Base-by-base conservation (phyloP, 2,113 vertebrate species). In the Himantopus leucocephalus region DNA sequence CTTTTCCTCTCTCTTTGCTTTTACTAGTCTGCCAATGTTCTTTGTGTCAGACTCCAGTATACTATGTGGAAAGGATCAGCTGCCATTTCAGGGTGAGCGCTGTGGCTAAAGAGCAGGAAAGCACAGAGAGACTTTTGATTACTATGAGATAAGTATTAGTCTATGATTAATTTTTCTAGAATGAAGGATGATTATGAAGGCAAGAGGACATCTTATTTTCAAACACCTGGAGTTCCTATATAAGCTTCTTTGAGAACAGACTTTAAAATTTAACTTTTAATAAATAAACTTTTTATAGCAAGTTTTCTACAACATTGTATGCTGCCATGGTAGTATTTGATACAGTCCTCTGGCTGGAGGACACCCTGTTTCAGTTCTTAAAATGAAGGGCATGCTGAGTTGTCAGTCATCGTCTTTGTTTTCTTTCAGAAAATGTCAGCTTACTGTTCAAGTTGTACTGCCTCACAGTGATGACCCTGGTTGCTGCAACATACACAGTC, bases 371-470 rank as follows among this genome's bases (percentile, higher is more conserved):
- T 85, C 41, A 14, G 13, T 53, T 80, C 78, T 62, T 72, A 27
- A 71, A 66, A 67, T 27, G 14, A 59, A 80, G 90, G 72, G 17
- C 14, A 10, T 13, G 20, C 71, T 59, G 55, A 55, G 26, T 39
- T 2, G 1, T 58, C 37, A 15, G 22, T n/a, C 2, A 1, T 56
- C 29, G 3, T n/a, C n/a, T 76, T 58, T 78, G 32, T 48, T 52
- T 47, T 85, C 91, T 97, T 97, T 30, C 97, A 99, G 99, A 99
- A 96, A 98, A 98, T 77, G 99, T 98, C 97, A 99, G 98, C 60
- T 90, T 99, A n/a, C 67, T 97, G 29, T 99, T 99, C 98, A 99
- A 99, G 95, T 85, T 99, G 72, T 99, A 99, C 98, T 99, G 99
- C 93, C 98, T 99, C 84, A 96, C 98, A 0, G 99, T 99, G 97